These are phyloP conservation scores for Xiphias gladius DNA, from an alignment of 2,113 vertebrate species.

Conservation along the genomic window DNA sequence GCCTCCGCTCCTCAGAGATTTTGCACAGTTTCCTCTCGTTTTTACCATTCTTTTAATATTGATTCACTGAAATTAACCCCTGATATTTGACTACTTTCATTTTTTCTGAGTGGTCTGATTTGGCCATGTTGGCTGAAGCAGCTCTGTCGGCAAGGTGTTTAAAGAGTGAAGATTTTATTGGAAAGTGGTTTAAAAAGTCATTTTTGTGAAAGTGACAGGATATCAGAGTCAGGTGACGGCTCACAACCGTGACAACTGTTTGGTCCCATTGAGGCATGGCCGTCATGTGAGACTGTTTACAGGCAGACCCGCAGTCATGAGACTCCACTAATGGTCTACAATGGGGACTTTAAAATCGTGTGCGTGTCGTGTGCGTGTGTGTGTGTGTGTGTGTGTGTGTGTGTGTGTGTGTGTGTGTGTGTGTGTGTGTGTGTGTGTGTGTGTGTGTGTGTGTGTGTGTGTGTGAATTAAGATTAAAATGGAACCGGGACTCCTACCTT, in stretches of 20 bases:
- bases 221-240: conserved; percentile 52
- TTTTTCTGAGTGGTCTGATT: accelerated
- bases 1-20: conserved; percentile 22
- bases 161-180: background rate
- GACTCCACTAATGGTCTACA: conserved; percentile 56
- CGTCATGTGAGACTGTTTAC: conserved; percentile 72
- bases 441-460: background rate
- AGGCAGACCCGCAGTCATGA: conserved; percentile 62
- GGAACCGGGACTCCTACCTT: too few species aligned
- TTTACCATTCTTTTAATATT: background rate
- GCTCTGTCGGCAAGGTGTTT: background rate
- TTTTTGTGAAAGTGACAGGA: conserved; percentile 22
- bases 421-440: conserved; percentile 21
- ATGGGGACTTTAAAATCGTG: background rate
- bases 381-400: conserved; percentile 9
- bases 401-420: background rate
- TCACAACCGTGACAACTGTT: conserved; percentile 21
- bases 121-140: accelerated
- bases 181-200: background rate
- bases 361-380: conserved; percentile 18
- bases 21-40: background rate
- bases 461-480: too few species aligned
- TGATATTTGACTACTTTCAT: background rate
- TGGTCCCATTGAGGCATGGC: conserved; percentile 10
- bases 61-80: background rate